A percentile compares a stretch with the other conserved stretches of the same genome.
These are phyloP conservation scores for Pseudoatta argentina DNA, from an alignment of 1,140 invertebrate species.

Conservation along the genomic window DNA sequence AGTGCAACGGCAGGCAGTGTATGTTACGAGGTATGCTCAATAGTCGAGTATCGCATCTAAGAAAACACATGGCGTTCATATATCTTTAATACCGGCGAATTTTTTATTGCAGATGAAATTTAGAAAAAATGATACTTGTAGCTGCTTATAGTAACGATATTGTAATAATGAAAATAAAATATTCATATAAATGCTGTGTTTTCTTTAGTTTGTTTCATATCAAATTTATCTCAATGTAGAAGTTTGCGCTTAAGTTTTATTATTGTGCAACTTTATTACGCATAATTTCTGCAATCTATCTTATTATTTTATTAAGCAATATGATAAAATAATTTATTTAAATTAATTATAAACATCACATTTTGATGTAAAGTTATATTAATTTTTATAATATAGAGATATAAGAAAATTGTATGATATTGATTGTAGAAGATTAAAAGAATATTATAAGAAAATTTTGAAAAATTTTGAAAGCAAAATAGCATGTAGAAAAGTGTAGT, in stretches of 20 bases:
- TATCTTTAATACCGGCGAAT: neutral
- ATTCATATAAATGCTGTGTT: neutral
- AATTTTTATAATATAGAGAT: neutral
- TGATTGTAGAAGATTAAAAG: neutral
- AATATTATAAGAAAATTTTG: neutral
- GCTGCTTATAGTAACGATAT: neutral
- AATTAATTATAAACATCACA: neutral
- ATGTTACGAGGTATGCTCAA: slow-evolving; percentile 49
- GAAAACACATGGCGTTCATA: slow-evolving; percentile 40
- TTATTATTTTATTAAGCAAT: slow-evolving; percentile 15
- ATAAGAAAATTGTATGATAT: neutral
- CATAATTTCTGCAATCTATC: neutral
- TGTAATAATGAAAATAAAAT: slow-evolving; percentile 35
- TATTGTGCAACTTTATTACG: neutral
- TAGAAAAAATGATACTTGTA: neutral
- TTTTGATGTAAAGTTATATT: neutral
- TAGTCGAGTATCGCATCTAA: slow-evolving; percentile 40
- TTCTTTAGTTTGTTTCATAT: neutral
- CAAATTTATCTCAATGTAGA: slow-evolving; percentile 1
- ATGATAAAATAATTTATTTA: neutral
- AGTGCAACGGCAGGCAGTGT: slow-evolving; percentile 69
- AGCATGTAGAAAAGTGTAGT: no score
- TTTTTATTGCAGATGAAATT: neutral
- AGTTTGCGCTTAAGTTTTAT: neutral
- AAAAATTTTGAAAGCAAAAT: neutral